phyloP scores from a whole-genome alignment of 92 coral and sea anemone species.

The Palythoa grandis region DNA sequence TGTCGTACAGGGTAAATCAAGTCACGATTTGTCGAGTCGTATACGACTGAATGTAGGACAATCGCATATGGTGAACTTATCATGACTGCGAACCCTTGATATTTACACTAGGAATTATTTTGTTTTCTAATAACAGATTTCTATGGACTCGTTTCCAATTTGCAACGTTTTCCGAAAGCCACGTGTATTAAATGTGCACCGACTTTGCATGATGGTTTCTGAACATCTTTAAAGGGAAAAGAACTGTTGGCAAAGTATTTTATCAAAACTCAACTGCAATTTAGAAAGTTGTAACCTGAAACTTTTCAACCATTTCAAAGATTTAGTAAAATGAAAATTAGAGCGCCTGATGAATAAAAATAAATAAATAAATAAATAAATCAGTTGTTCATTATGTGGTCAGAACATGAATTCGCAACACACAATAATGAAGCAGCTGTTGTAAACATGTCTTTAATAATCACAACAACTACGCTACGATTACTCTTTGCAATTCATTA shows the following conservation, averaged over 20 bases:
- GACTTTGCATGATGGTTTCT: not conserved
- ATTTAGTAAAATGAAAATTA: too few species aligned
- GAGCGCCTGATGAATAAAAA: too few species aligned
- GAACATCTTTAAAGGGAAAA: not conserved
- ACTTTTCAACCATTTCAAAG: too few species aligned
- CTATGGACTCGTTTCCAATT: not conserved
- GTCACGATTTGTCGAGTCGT: too few species aligned
- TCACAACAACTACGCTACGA: slow-evolving; percentile 40
- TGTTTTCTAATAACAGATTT: not conserved
- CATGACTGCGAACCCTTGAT: not conserved
- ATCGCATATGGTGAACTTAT: too few species aligned
- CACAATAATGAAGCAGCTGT: slow-evolving; percentile 8
- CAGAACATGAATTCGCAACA: not conserved
- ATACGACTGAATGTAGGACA: too few species aligned
- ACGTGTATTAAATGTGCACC: slow-evolving; percentile 1
- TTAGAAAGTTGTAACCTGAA: too few species aligned
- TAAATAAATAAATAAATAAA: too few species aligned
- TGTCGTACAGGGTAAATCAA: too few species aligned
- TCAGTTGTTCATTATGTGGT: not conserved
- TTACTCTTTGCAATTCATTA: slow-evolving; percentile 38
- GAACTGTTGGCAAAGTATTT: too few species aligned
- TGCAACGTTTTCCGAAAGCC: slow-evolving; percentile 1
- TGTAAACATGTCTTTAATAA: slow-evolving; percentile 20
- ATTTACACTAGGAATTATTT: not conserved
- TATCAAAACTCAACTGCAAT: too few species aligned